Conservation (phyloP, 1,140 invertebrate species). For the Cherax destructor region DNA sequence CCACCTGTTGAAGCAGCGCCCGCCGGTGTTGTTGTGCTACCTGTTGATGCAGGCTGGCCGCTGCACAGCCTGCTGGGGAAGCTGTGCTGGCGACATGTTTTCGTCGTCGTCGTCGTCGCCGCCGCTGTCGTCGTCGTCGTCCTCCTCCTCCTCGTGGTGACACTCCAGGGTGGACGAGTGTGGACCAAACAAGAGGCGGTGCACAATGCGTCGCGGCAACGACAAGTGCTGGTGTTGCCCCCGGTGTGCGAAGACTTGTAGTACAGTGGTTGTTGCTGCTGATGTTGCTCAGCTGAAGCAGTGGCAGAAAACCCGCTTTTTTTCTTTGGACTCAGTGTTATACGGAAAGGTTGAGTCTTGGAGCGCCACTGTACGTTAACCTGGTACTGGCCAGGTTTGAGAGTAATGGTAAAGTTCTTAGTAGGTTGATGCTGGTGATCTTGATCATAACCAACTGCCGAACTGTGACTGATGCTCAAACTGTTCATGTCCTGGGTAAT, state of each 20-base stretch:
- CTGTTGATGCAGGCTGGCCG: constrained; percentile 28
- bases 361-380: constrained; percentile 58
- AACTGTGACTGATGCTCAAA: neutral
- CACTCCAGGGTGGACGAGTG: constrained; percentile 17
- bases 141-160: neutral
- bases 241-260: constrained; percentile 22
- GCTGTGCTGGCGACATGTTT: constrained; percentile 17
- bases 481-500: neutral
- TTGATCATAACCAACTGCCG: neutral
- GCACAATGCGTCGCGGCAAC: constrained; percentile 25
- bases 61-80: neutral
- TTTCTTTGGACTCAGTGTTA: constrained; percentile 23
- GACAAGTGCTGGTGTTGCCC: neutral
- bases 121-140: too few relatives aligned
- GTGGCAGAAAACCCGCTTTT: neutral
- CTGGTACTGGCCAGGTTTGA: constrained; percentile 44
- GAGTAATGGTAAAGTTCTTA: constrained; percentile 42
- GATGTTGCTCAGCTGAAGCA: constrained; percentile 9
- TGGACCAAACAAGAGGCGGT: constrained; percentile 38
- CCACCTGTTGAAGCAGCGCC: constrained; percentile 34
- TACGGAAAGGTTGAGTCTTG: constrained; percentile 40
- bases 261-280: constrained; percentile 33
- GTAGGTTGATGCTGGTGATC: neutral
- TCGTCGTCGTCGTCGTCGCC: neutral
- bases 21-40: constrained; percentile 11